Percentiles rank a stretch among this genome's conserved stretches.
These are phyloP conservation scores for Amblyornis subalaris DNA, from an alignment of 2,113 vertebrate species.

Conservation along the genomic window DNA sequence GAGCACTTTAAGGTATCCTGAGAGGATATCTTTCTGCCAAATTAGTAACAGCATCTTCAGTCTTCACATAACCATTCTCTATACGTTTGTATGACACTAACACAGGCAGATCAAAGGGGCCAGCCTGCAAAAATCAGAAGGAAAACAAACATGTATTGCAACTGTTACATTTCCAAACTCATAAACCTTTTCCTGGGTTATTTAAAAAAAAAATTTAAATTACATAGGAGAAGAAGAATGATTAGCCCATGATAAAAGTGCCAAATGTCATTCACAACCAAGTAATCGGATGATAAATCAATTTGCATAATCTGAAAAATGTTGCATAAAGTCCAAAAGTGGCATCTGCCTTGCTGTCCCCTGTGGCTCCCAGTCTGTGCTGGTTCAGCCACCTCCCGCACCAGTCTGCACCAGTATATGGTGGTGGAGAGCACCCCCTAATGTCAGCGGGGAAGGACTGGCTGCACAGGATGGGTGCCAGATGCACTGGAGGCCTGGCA, in stretches of 20 bases:
- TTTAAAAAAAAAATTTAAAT: slow-evolving; percentile 9
- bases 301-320: not conserved
- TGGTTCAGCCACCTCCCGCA: not conserved
- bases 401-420: not conserved
- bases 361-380: not conserved
- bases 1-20: slow-evolving; percentile 73
- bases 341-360: not conserved
- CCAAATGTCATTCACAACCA: slow-evolving; percentile 69
- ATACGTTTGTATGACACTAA: slow-evolving; percentile 77
- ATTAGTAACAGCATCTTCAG: slow-evolving; percentile 62
- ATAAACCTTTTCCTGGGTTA: not conserved
- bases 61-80: slow-evolving; percentile 70
- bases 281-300: not conserved
- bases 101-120: slow-evolving; percentile 70
- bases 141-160: slow-evolving; percentile 16
- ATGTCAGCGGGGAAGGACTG: not conserved
- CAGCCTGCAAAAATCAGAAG: slow-evolving; percentile 71
- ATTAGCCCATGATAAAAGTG: slow-evolving; percentile 42
- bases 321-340: not conserved
- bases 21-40: slow-evolving; percentile 69
- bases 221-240: not conserved
- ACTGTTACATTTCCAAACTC: not conserved
- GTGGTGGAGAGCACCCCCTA: slow-evolving; percentile 34
- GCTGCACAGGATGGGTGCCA: accelerated
- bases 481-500: not conserved